A percentile compares a stretch with the other conserved stretches of the same genome.
phyloP scores from a whole-genome alignment of 2,113 vertebrate species.

The Epinephelus lanceolatus region DNA sequence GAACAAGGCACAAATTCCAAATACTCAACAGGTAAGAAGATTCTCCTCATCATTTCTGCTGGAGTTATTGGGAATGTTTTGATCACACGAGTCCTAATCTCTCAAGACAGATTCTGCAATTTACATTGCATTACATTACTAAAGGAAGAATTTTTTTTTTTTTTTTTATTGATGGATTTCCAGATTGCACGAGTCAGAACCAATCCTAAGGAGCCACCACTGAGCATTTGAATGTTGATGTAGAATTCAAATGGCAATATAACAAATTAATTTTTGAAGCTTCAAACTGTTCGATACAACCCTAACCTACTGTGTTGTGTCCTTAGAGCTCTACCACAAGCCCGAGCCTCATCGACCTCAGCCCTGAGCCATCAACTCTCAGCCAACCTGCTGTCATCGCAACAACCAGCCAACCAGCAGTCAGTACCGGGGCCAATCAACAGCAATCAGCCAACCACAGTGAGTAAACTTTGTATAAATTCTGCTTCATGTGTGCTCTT shows the following conservation, averaged over 20 bases:
- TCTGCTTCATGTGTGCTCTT: background rate
- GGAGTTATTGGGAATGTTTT: too few species aligned
- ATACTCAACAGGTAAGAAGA: slow-evolving; percentile 69
- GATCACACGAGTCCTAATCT: too few species aligned
- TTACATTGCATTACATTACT: too few species aligned
- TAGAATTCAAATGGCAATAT: too few species aligned
- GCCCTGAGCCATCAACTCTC: slow-evolving; percentile 64
- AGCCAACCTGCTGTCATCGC: slow-evolving; percentile 77
- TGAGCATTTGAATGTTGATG: too few species aligned
- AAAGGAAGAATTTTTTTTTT: too few species aligned
- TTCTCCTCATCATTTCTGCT: background rate
- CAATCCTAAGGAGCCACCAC: too few species aligned
- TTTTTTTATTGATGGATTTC: too few species aligned
- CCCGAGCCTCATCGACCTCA: slow-evolving; percentile 83
- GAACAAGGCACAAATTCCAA: slow-evolving; percentile 84
- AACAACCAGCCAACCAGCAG: slow-evolving; percentile 69
- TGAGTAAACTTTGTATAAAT: slow-evolving; percentile 65
- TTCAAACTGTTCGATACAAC: too few species aligned
- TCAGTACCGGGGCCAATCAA: slow-evolving; percentile 77
- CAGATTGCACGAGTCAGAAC: too few species aligned
- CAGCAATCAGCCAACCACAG: slow-evolving; percentile 84
- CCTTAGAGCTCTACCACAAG: slow-evolving; percentile 46
- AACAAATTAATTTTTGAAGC: too few species aligned
- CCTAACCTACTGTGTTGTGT: background rate
- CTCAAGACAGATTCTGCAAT: too few species aligned